A percentile compares a stretch with the other conserved stretches of the same genome.
These are phyloP conservation scores for Pedetes capensis DNA, from an alignment of 2,113 vertebrate species.

Conservation along the genomic window DNA sequence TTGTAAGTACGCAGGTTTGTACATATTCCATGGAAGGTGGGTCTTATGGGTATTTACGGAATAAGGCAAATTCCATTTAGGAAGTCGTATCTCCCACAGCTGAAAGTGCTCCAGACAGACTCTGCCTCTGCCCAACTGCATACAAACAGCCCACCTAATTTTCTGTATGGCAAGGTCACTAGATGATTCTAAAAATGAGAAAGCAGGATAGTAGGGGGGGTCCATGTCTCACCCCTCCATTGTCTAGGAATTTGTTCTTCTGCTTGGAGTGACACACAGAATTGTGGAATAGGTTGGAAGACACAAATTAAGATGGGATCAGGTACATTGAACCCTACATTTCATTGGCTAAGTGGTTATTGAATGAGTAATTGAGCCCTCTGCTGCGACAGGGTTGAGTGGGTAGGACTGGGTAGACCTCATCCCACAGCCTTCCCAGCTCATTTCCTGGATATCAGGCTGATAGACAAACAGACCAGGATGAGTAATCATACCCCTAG, in stretches of 20 bases:
- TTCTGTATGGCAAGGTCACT: background rate
- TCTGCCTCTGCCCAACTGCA: background rate
- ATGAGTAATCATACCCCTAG: background rate
- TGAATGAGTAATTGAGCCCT: background rate
- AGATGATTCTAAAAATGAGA: background rate
- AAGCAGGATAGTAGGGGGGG: background rate
- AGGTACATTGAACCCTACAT: background rate
- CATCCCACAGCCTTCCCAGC: background rate
- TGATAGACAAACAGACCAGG: background rate
- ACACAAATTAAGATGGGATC: background rate
- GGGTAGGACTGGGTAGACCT: background rate
- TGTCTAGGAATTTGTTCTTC: background rate
- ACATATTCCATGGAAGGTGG: background rate
- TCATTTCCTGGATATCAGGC: background rate
- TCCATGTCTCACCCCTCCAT: background rate
- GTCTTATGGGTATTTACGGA: background rate
- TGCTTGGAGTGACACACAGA: background rate
- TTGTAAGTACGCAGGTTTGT: background rate
- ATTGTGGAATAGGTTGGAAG: background rate
- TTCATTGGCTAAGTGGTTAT: background rate
- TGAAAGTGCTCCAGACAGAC: background rate
- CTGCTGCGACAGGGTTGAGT: background rate
- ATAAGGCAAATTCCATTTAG: background rate
- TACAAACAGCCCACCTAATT: background rate
- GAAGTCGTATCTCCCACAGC: background rate